Base-by-base conservation (phyloP, 2,113 vertebrate species). In the Archocentrus centrarchus region DNA sequence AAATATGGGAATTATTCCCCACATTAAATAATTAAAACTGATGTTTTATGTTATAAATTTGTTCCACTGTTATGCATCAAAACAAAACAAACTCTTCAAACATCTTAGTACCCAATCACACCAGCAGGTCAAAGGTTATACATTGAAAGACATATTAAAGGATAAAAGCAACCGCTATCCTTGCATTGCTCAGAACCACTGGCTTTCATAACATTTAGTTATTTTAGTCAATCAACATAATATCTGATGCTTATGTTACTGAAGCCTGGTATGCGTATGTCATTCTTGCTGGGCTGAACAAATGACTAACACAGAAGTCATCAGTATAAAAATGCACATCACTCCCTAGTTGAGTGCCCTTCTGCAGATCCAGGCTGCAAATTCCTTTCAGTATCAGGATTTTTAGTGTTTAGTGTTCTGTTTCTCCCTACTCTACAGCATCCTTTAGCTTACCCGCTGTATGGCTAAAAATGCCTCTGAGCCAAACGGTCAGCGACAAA, bases 401-500 rank as follows among this genome's bases (percentile, higher is more conserved):
- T 73, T 39, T 73, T 18, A 37, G 30, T 61, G 20, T 60, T 47
- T 39, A 7, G 35, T 35, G 39, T 77, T 55, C 0, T 50, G 57
- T 32, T 20, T 22, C 44, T 57, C 64, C 20, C 30, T 14, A 7
- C 47, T 55, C 44, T 53, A 10, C 44, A 20, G 44, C 47, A 53
- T 57, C 32, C 32, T 41, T 39, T 73, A 57, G 44, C 44, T 62
- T 37, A 50, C n/a, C 77, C 41, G 17, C 83, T 41, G 27, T 24
- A 50, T 6, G 2, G 30, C 61, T 62, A 39, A 61, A 81, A 41
- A 32, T 76, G 39, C 17, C 44, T 39, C 32, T 73, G 41, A 27
- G 15, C 39, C 77, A n/a, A 73, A 75, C 27, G 41, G 61, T 75
- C 27, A 61, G 35, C 59, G 80, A 50, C 4, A 83, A 76, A 83